phyloP scores from a whole-genome alignment of 2,888 invertebrate genomes.

The Amphimallon solstitiale region DNA sequence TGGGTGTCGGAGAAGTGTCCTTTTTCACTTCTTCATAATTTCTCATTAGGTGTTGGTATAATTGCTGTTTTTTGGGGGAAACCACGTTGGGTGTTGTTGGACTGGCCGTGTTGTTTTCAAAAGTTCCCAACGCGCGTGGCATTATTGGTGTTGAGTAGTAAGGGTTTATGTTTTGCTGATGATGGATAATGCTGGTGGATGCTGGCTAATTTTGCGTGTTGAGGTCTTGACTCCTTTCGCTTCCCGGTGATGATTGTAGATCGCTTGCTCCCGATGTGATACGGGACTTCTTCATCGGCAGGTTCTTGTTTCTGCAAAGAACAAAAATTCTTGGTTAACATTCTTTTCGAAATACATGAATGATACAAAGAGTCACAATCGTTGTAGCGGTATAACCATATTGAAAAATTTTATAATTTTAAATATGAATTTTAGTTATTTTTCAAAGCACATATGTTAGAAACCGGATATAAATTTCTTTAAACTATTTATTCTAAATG shows the following conservation, averaged over 20 bases:
- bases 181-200: conserved; percentile 11
- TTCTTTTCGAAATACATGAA: too few species aligned
- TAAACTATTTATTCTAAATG: too few species aligned
- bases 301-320: conserved; percentile 70
- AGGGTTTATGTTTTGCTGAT: neutral
- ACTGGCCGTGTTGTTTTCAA: conserved; percentile 49
- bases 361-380: too few species aligned
- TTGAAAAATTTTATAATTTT: too few species aligned
- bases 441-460: too few species aligned
- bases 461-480: too few species aligned
- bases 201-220: conserved; percentile 37
- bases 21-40: too few species aligned
- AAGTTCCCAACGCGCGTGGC: neutral
- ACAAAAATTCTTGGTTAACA: too few species aligned
- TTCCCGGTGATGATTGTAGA: conserved; percentile 70
- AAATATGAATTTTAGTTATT: too few species aligned
- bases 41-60: too few species aligned
- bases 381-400: too few species aligned
- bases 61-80: conserved; percentile 60
- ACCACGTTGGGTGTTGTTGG: conserved; percentile 68
- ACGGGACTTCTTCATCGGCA: conserved; percentile 65
- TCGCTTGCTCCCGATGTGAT: conserved; percentile 72
- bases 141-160: conserved; percentile 40
- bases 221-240: conserved; percentile 59
- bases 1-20: conserved; percentile 23